These are phyloP conservation scores for Epiblema foenella DNA, from an alignment of 2,888 invertebrate species.

Conservation along the genomic window DNA sequence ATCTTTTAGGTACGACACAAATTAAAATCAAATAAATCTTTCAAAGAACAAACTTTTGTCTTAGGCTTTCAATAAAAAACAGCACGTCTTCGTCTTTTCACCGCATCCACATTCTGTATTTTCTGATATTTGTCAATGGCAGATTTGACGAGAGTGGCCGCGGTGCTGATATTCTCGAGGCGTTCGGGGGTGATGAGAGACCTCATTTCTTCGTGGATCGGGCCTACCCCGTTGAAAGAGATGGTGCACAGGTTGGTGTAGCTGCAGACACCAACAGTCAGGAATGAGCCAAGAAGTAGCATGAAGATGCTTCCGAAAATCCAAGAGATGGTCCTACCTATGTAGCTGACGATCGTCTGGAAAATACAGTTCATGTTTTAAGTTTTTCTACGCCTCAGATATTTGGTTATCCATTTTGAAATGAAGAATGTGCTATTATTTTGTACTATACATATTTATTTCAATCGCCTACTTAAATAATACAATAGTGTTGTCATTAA, in stretches of 20 bases:
- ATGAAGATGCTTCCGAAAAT: slow-evolving; percentile 74
- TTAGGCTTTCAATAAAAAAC: slow-evolving; percentile 49
- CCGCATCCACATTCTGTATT: slow-evolving; percentile 66
- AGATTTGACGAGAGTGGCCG: slow-evolving; percentile 85
- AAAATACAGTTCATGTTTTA: slow-evolving; percentile 49
- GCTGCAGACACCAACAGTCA: slow-evolving; percentile 82
- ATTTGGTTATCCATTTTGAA: too few relatives aligned
- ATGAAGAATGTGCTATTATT: too few relatives aligned
- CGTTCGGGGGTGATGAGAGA: slow-evolving; percentile 85
- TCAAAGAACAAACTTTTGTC: slow-evolving; percentile 14
- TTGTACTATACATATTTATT: too few relatives aligned
- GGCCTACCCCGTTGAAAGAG: slow-evolving; percentile 85
- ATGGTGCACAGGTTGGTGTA: slow-evolving; percentile 87
- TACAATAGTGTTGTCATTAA: too few relatives aligned
- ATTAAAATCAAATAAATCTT: slow-evolving; percentile 31
- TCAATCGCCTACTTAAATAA: too few relatives aligned
- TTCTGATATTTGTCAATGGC: slow-evolving; percentile 86
- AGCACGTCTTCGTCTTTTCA: slow-evolving; percentile 61
- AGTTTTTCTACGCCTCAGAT: background rate
- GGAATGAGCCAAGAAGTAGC: slow-evolving; percentile 77
- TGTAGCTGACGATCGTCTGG: slow-evolving; percentile 70
- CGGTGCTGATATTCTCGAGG: slow-evolving; percentile 84
- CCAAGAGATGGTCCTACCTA: slow-evolving; percentile 71
- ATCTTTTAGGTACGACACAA: slow-evolving; percentile 18
- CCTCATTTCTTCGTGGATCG: slow-evolving; percentile 84